Conservation (phyloP, 2,888 invertebrate genomes). For the Eristalis intricaria region DNA sequence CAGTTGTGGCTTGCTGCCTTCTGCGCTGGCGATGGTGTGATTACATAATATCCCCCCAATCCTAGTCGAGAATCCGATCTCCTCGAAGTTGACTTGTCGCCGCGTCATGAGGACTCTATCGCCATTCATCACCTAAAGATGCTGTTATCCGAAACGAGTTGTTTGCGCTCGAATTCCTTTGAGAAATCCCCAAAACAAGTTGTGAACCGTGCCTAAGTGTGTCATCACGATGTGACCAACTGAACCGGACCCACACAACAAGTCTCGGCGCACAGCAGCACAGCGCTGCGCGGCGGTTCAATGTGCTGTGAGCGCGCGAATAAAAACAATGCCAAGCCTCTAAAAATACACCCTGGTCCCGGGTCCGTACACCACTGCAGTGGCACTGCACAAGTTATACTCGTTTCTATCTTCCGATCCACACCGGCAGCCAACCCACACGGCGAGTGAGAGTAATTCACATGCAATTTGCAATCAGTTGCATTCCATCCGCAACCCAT, state of each 20-base stretch:
- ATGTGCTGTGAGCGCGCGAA: neutral
- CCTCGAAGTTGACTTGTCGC: no score
- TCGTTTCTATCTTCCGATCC: conserved; percentile 11
- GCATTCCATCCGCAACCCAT: conserved; percentile 5
- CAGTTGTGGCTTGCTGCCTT: neutral
- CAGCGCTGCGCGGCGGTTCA: neutral
- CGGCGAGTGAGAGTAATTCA: neutral
- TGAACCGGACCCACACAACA: neutral
- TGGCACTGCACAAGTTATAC: conserved; percentile 5
- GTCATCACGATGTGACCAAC: neutral
- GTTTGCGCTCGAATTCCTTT: neutral
- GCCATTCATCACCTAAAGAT: neutral
- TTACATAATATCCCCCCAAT: no score
- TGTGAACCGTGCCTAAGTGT: neutral
- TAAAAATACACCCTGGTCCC: neutral
- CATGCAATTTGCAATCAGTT: conserved; percentile 2
- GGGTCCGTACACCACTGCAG: neutral
- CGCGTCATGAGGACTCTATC: neutral
- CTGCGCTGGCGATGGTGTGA: neutral
- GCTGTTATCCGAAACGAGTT: neutral
- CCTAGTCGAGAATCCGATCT: no score
- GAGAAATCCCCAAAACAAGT: neutral
- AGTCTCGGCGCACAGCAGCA: neutral
- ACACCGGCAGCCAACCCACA: neutral
- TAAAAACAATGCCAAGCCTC: neutral